These are phyloP conservation scores for Dendroctonus valens DNA, from an alignment of 1,140 invertebrate species.

Conservation along the genomic window DNA sequence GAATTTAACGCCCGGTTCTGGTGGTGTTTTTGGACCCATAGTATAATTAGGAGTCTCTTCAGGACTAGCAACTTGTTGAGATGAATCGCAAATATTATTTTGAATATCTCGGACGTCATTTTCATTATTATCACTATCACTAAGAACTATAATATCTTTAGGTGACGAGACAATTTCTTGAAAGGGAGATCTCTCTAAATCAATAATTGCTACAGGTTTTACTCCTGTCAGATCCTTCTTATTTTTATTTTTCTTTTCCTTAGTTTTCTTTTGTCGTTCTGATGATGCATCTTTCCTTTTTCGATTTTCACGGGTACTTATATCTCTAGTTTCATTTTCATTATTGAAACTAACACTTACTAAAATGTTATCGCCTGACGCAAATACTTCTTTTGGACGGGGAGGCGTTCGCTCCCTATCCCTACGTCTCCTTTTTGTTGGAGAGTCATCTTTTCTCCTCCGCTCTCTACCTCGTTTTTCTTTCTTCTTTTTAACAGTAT, in stretches of 20 bases:
- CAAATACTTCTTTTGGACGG: conserved; percentile 85
- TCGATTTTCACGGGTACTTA: conserved; percentile 53
- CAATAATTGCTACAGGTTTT: conserved; percentile 80
- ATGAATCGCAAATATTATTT: conserved; percentile 41
- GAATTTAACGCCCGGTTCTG: conserved; percentile 71
- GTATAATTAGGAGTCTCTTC: conserved; percentile 44
- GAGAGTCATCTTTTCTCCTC: conserved; percentile 52
- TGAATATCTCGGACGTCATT: conserved; percentile 40
- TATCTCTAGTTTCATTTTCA: conserved; percentile 58
- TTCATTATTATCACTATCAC: conserved; percentile 72
- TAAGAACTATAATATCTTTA: conserved; percentile 75
- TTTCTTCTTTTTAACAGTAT: conserved; percentile 55
- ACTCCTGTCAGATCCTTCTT: conserved; percentile 53
- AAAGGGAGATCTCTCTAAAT: conserved; percentile 79
- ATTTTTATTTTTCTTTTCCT: conserved; percentile 41
- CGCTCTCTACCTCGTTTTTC: conserved; percentile 51
- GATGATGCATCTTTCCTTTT: conserved; percentile 50
- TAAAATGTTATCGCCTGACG: conserved; percentile 87
- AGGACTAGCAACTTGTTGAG: conserved; percentile 45
- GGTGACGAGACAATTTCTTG: conserved; percentile 75
- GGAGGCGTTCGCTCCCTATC: conserved; percentile 57
- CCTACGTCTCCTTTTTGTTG: conserved; percentile 55
- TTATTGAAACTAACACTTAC: conserved; percentile 89
- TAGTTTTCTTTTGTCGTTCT: conserved; percentile 55
- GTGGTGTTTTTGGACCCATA: conserved; percentile 69